Percentiles rank a stretch among this genome's conserved stretches.
phyloP scores from a whole-genome alignment of 1,140 invertebrate species.

The Plectus sambesii region DNA sequence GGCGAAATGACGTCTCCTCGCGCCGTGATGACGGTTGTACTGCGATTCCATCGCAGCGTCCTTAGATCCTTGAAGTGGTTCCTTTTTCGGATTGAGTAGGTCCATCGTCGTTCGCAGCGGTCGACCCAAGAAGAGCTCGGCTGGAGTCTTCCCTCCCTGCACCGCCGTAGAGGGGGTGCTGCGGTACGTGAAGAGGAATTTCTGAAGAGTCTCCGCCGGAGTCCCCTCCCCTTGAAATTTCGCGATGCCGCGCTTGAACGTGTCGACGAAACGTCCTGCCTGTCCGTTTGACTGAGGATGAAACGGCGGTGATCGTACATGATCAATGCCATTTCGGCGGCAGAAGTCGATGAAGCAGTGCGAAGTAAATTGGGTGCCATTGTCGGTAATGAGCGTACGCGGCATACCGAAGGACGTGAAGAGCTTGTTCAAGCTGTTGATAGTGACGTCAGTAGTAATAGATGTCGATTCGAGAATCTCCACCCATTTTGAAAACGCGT shows the following conservation, averaged over 20 bases:
- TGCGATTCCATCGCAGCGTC: too few species aligned
- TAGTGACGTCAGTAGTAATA: too few species aligned
- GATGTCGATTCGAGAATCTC: conserved; percentile 48
- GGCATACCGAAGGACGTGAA: too few species aligned
- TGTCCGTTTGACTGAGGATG: conserved; percentile 40
- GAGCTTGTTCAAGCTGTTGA: too few species aligned
- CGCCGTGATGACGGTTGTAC: too few species aligned
- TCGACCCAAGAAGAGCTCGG: too few species aligned
- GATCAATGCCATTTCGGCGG: conserved; percentile 21
- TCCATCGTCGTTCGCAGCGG: too few species aligned
- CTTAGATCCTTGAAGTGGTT: too few species aligned
- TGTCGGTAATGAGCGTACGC: conserved; percentile 45
- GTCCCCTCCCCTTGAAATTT: conserved; percentile 9
- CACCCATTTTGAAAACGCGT: conserved; percentile 49
- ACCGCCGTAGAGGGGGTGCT: too few species aligned
- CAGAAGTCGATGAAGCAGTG: conserved; percentile 39
- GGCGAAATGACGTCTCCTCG: too few species aligned
- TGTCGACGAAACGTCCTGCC: conserved; percentile 43
- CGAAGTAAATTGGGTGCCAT: conserved; percentile 43
- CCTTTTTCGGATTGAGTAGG: too few species aligned
- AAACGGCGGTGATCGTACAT: conserved; percentile 30
- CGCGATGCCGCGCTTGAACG: conserved; percentile 22
- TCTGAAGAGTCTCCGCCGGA: conserved; percentile 11
- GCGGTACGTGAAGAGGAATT: conserved; percentile 9
- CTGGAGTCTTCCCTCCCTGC: too few species aligned